phyloP scores from a whole-genome alignment of 2,888 invertebrate genomes.

The Anodontia alba region DNA sequence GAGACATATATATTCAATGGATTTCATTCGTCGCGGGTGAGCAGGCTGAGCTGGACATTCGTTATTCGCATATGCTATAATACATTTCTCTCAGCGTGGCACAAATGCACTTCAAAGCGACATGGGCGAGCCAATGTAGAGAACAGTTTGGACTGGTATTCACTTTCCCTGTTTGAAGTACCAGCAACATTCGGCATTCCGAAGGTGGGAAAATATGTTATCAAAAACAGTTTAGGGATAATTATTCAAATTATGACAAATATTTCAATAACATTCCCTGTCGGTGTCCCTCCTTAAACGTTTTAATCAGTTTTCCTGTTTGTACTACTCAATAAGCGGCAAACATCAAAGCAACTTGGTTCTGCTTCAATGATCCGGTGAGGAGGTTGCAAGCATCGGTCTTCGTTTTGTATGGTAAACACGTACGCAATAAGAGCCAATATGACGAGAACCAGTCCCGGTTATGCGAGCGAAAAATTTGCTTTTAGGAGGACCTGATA shows the following conservation, averaged over 20 bases:
- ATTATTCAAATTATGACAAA: constrained; percentile 24
- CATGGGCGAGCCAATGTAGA: no score
- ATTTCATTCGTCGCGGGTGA: no score
- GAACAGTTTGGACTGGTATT: no score
- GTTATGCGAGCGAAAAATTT: no score
- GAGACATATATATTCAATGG: no score
- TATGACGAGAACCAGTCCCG: no score
- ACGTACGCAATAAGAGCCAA: neutral
- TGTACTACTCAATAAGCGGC: constrained; percentile 4
- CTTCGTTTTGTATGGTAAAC: neutral
- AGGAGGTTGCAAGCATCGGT: neutral
- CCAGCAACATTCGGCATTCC: neutral
- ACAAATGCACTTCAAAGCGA: no score
- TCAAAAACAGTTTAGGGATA: constrained; percentile 17
- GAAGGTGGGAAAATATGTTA: constrained; percentile 10
- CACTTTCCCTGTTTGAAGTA: neutral
- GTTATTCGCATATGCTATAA: no score
- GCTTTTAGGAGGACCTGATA: no score
- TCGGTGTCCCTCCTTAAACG: neutral
- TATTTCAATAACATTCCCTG: constrained; percentile 17
- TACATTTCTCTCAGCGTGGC: no score
- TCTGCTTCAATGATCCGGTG: neutral
- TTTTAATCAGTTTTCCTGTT: constrained; percentile 15
- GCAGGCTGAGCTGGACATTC: no score
- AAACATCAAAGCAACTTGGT: constrained; percentile 13